Base-by-base conservation (phyloP, 2,888 invertebrate genomes). In the Lathronympha strigana region DNA sequence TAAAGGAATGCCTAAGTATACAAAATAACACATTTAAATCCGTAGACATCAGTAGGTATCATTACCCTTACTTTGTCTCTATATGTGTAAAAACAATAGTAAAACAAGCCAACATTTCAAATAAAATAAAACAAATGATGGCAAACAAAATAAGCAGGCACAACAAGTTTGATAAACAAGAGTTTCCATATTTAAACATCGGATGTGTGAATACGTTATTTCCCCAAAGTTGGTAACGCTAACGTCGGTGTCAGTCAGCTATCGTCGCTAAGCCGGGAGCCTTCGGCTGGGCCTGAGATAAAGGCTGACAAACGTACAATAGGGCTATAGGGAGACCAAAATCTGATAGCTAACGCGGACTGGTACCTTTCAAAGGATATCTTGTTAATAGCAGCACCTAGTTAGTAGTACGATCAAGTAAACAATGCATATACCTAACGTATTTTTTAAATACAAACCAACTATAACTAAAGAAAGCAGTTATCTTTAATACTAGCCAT, bases 251-350 rank as follows among this genome's bases (percentile, higher is more conserved):
- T 58, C 47, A 51, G 50, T 51, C 51, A 19, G 63, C 51, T 58
- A 58, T 45, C 57, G 55, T 53, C 58, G 47, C 60, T 60, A 66
- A 66, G 54, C 61, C 38, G 17, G 36, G 28, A 43, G 58, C 43
- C 47, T 55, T 63, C 23, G 62, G 62, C 47, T 28, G 33, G 28
- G 36, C 36, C 43, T 51, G 19, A 64, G 81, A 82, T 82, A 82
- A 81, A 81, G 77, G 73, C 72, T 73, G 78, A 81, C 71, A 77
- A 79, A 74, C 78, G 70, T 73, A 70, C 73, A 75, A 77, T 77
- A 63, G 74, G 71, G 69, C 69, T 67, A 47, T 71, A 53, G 61
- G 68, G 70, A 72, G 64, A 66, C 77, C 66, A 76, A 53, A 19
- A 21, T 1, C 13, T 11, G n/a, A 17, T 9, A 38, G 19, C 17